Base-by-base conservation (phyloP, 2,888 invertebrate genomes). In the Drosophila greeni region DNA sequence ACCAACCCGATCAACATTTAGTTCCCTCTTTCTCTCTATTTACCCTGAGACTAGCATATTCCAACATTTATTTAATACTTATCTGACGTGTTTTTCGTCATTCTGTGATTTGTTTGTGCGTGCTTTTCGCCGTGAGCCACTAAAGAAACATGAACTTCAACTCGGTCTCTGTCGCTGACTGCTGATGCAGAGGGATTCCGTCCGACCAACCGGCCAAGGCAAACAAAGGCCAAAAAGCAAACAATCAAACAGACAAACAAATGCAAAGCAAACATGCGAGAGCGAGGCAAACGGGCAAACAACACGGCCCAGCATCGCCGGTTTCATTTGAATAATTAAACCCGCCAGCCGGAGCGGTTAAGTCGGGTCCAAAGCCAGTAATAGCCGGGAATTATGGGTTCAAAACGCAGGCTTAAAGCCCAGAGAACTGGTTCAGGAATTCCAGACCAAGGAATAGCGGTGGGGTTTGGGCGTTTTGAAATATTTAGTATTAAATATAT, bases 291-390 rank as follows among this genome's bases (percentile, higher is more conserved):
- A 59, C 59, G 54, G 51, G 18, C 42, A 55, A 36, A 39, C 49
- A 67, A 39, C 48, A 66, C 42, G 14, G n/a, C 33, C 33, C 37
- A 67, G 49, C 60, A 69, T 54, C 45, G 33, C 55, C 67, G 65
- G 66, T 56, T 76, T 67, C 65, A 70, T 74, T 69, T 78, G 51
- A 82, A 74, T 82, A 80, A 74, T 81, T 72, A 75, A 73, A 58
- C 65, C 52, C 37, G 52, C 53, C 47, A 60, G 68, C 33, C 40
- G 11, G 49, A 62, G 36, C 42, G 26, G 61, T 62, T 52, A 31
- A 23, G 61, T 20, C 40, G 29, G 39, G 51, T 34, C 40, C 61
- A 34, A 43, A 45, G 45, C 29, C 45, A 45, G 45, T 45, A 45
- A 31, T 45, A 45, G 45, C 45, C 45, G 45, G 45, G 45, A 45